Conservation (phyloP, 2,113 vertebrate genomes). For the Pungitius pungitius region DNA sequence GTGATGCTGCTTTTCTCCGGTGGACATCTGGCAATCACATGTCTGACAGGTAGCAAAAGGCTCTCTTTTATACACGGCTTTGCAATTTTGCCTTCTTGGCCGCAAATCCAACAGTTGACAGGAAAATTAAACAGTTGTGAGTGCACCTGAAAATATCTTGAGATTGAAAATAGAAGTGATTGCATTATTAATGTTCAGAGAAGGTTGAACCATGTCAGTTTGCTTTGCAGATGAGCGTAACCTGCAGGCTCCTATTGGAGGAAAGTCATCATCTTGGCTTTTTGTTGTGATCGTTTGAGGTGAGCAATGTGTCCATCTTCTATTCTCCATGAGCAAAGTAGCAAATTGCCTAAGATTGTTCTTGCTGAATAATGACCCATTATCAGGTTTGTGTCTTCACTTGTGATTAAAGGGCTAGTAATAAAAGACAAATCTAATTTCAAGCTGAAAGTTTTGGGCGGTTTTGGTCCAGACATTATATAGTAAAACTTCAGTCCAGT, state of each 20-base stretch:
- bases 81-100: slow-evolving; percentile 30
- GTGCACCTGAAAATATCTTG: slow-evolving; percentile 25
- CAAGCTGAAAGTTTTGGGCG: too few relatives aligned
- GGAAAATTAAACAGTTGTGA: slow-evolving; percentile 15
- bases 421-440: neutral
- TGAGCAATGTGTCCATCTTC: neutral
- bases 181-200: neutral
- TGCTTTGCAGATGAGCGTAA: neutral
- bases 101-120: slow-evolving; percentile 34
- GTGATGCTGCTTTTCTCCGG: slow-evolving; percentile 40
- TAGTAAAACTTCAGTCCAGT: too few relatives aligned
- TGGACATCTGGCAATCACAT: slow-evolving; percentile 29
- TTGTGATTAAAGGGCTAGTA: neutral
- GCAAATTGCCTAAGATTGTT: neutral
- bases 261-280: slow-evolving; percentile 4
- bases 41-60: slow-evolving; percentile 45
- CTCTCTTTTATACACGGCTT: slow-evolving; percentile 33
- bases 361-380: neutral
- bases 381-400: slow-evolving; percentile 15
- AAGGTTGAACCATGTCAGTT: neutral
- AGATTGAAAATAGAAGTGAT: slow-evolving; percentile 41
- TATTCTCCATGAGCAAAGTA: neutral
- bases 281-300: slow-evolving; percentile 1
- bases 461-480: too few relatives aligned
- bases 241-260: neutral